Conservation (phyloP, 2,797 vertebrate genomes). For the Chaetophractus vellerosus region DNA sequence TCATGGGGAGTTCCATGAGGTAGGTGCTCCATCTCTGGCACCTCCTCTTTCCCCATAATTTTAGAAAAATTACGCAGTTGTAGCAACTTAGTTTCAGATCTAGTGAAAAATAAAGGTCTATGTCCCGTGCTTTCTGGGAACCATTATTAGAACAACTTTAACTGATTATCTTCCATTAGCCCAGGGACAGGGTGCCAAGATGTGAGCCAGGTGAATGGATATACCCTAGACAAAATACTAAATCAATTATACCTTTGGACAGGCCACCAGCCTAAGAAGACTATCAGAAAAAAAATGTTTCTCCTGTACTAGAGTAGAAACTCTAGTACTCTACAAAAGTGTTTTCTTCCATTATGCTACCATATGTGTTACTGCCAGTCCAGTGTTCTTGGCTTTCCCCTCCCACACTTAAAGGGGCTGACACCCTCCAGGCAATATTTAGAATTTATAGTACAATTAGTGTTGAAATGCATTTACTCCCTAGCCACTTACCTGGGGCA, state of each 20-base stretch:
- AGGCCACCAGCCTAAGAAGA: not conserved
- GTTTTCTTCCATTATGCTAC: not conserved
- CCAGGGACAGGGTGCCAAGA: not conserved
- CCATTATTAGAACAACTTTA: not conserved
- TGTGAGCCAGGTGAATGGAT: not conserved
- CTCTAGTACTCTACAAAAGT: not conserved
- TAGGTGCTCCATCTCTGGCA: not conserved
- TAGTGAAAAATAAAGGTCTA: conserved; percentile 23
- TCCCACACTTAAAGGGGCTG: not conserved
- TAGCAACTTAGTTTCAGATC: not conserved
- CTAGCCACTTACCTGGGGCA: conserved; percentile 92
- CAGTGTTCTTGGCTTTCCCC: not conserved
- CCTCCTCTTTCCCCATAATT: not conserved
- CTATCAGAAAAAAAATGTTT: not conserved
- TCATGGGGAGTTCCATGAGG: not conserved
- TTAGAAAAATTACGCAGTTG: not conserved
- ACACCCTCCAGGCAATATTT: not conserved
- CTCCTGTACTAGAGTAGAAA: not conserved
- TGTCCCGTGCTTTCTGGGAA: conserved; percentile 26
- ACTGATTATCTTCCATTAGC: conserved; percentile 38
- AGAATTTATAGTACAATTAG: not conserved
- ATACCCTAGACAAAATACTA: not conserved
- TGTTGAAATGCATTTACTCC: not conserved
- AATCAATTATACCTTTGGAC: not conserved
- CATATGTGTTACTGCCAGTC: not conserved